Evolutionary conservation across 2,113 vertebrate species (phyloP).

Genomic region (Antigone vipio): DNA sequence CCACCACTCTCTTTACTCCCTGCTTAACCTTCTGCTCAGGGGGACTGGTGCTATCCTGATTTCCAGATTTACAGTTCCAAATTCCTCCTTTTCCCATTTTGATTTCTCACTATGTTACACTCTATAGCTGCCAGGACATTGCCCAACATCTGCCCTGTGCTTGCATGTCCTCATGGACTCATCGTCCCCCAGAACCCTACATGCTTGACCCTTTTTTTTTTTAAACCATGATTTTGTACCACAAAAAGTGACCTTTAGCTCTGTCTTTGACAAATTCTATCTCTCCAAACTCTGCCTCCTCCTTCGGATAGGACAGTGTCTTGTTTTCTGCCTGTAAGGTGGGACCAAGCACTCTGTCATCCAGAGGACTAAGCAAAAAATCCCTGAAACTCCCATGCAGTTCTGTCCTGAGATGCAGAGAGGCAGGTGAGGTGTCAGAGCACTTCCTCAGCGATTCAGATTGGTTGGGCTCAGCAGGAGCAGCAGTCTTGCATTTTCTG

Average conservation of each 20-base stretch:
- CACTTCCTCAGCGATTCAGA: background rate
- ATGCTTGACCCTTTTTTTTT: fast-evolving
- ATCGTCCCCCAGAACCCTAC: background rate
- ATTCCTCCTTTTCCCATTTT: background rate
- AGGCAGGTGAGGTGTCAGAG: background rate
- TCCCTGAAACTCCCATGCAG: background rate
- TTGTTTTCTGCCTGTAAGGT: background rate
- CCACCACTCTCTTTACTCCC: background rate
- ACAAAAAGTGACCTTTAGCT: background rate
- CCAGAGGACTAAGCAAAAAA: background rate
- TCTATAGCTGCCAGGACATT: background rate
- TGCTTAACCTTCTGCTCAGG: background rate
- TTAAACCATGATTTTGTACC: background rate
- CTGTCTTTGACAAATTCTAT: background rate
- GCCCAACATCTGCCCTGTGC: background rate
- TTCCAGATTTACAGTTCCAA: background rate
- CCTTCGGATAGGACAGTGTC: background rate
- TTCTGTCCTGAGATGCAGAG: background rate
- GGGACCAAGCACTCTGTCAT: background rate
- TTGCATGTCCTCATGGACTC: background rate
- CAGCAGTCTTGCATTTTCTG: background rate
- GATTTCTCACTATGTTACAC: background rate
- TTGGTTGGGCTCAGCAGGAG: background rate
- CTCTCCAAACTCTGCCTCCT: background rate
- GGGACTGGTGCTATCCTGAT: background rate